Conservation (phyloP, 2,888 invertebrate species). For the Epirrhoe tristata region DNA sequence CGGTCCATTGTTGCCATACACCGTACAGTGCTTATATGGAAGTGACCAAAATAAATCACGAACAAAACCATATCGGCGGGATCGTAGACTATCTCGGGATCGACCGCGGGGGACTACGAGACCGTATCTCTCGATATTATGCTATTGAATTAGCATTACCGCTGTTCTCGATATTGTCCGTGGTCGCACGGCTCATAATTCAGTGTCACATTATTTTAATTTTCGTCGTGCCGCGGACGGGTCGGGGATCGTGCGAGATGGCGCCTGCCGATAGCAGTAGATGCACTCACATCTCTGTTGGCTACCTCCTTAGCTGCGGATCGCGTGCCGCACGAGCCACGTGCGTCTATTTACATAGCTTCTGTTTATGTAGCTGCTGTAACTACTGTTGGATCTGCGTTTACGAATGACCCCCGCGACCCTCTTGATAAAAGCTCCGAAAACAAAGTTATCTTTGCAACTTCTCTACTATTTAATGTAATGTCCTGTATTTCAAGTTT, state of each 20-base stretch:
- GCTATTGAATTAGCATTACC: conserved; percentile 83
- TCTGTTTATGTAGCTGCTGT: conserved; percentile 43
- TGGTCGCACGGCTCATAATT: conserved; percentile 66
- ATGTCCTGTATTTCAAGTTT: too few species aligned
- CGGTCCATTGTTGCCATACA: conserved; percentile 77
- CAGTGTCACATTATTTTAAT: conserved; percentile 73
- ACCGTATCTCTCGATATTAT: conserved; percentile 69
- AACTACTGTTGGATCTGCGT: conserved; percentile 21
- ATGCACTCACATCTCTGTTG: conserved; percentile 65
- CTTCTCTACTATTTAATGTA: not conserved
- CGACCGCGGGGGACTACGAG: conserved; percentile 74
- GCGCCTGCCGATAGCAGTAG: conserved; percentile 64
- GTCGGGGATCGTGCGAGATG: conserved; percentile 74
- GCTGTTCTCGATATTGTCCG: conserved; percentile 71
- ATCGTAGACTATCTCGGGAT: conserved; percentile 78
- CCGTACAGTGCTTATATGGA: conserved; percentile 75
- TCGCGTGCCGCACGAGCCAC: conserved; percentile 58
- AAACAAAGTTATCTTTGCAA: conserved; percentile 1
- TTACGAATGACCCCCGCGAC: not conserved
- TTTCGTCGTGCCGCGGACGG: conserved; percentile 63
- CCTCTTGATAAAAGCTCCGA: conserved; percentile 6
- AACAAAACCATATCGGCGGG: conserved; percentile 80
- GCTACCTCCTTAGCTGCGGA: conserved; percentile 46
- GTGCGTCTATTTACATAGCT: conserved; percentile 54
- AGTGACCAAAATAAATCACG: conserved; percentile 84